Evolutionary conservation across 2,797 vertebrate genomes (phyloP), one percentile per base, ranked within the genome.

Genomic region (Chelon auratus): DNA sequence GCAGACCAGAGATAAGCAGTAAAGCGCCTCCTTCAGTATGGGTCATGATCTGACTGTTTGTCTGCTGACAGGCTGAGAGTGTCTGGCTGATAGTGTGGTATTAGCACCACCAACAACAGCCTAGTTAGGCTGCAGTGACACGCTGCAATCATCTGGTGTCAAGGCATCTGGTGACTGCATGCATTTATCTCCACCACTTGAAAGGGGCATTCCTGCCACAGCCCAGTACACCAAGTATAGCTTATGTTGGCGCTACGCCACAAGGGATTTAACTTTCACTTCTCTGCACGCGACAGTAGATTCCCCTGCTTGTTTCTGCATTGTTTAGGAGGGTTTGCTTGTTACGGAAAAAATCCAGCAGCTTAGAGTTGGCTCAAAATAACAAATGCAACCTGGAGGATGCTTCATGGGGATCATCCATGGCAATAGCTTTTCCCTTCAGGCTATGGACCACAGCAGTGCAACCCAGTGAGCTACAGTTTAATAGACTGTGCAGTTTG

Each of bases 41-140:
- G 74, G 72, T 84, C 81, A 74, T 33, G 45, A 57, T 56, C 39
- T 13, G 5, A 20, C 24, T 72, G 26, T 37, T 76, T 77, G 37
- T 65, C 63, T 13, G 45, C 43, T 72, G 71, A 81, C 55, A 68
- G n/a, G 33, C 63, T 75, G 63, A 87, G 77, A 66, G 48, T 12
- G 39, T n/a, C 20, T 8, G 5, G 24, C 66, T 75, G 63, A 87
- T 78, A 66, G 48, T 15, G 39, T n/a, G 36, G 39, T 54, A 52
- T 81, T 81, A 80, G 79, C 80, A 72, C 26, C 80, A 72, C 26
- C 47, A 61, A 50, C 78, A 70, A 22, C 70, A 61, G 47, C 45
- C 37, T 14, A 13, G 40, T 17, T 58, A 67, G 62, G 54, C 24
- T 68, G 24, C 18, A 37, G 30, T 11, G 1, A 36, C 67, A 80